Percentiles rank a stretch among this genome's conserved stretches.
Evolutionary conservation across 2,797 vertebrate genomes (phyloP).

Genomic region (Arnoldichthys spilopterus): DNA sequence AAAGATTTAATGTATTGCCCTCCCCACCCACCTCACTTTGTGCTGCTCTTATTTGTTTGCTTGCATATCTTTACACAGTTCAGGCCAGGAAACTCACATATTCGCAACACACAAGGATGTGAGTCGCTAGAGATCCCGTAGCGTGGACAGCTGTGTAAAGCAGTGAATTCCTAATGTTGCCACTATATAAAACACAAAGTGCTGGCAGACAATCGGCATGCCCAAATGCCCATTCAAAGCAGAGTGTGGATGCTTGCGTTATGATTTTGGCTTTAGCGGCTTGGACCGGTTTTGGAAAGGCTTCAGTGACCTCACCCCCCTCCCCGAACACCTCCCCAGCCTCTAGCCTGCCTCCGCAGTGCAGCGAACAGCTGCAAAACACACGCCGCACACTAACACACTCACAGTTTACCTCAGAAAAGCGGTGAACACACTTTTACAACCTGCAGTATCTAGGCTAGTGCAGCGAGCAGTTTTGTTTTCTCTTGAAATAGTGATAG

Average conservation of each 20-base stretch:
- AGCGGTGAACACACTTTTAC: constrained; percentile 69
- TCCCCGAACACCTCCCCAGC: constrained; percentile 1
- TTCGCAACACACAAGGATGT: neutral
- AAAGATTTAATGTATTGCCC: constrained; percentile 58
- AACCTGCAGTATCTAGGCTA: constrained; percentile 73
- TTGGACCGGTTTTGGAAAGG: constrained; percentile 8
- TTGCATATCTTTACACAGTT: constrained; percentile 28
- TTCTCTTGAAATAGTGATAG: constrained; percentile 81
- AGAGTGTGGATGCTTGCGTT: neutral
- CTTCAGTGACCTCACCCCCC: neutral
- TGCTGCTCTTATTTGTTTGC: constrained; percentile 46
- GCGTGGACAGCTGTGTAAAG: neutral
- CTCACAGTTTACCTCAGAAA: constrained; percentile 66
- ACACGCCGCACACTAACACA: constrained; percentile 10
- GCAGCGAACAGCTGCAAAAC: constrained; percentile 39
- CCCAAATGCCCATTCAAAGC: no score
- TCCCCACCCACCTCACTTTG: constrained; percentile 32
- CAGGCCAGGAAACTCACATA: constrained; percentile 42
- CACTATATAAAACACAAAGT: neutral
- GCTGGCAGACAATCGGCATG: no score
- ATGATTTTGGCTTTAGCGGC: neutral
- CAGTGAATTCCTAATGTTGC: neutral
- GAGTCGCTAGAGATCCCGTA: neutral
- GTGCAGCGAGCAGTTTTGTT: constrained; percentile 78
- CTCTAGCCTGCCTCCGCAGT: constrained; percentile 49